A percentile compares a stretch with the other conserved stretches of the same genome.
Conservation (phyloP, 2,113 vertebrate species). For the Malurus cyaneus region DNA sequence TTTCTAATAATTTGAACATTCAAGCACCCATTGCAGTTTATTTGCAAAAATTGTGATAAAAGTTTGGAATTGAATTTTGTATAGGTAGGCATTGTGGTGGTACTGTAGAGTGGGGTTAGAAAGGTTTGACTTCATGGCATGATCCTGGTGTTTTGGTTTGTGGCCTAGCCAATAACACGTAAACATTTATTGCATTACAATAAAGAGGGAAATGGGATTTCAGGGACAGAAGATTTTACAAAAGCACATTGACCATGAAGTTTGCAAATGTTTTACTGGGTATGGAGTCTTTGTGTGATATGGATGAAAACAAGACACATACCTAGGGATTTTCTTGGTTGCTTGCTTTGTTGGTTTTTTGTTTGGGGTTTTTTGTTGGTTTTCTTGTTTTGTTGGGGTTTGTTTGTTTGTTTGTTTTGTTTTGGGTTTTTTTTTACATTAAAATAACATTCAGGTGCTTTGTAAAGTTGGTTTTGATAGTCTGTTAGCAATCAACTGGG, state of each 20-base stretch:
- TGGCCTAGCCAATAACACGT: not conserved
- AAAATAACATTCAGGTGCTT: not conserved
- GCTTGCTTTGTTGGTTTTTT: not conserved
- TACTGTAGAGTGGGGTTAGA: not conserved
- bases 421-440: not conserved
- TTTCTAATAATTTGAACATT: not conserved
- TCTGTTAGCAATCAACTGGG: not conserved
- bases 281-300: not conserved
- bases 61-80: not conserved
- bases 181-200: not conserved
- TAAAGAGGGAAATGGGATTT: not conserved
- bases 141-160: not conserved
- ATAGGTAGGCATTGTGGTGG: not conserved
- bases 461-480: not conserved
- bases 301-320: not conserved
- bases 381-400: not conserved
- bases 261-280: not conserved
- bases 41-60: not conserved
- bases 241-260: not conserved
- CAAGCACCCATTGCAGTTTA: not conserved
- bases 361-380: not conserved
- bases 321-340: not conserved
- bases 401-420: not conserved
- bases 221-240: not conserved
- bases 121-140: not conserved